Conservation (phyloP, 2,113 vertebrate species). For the Gymnocephalus cernua region DNA sequence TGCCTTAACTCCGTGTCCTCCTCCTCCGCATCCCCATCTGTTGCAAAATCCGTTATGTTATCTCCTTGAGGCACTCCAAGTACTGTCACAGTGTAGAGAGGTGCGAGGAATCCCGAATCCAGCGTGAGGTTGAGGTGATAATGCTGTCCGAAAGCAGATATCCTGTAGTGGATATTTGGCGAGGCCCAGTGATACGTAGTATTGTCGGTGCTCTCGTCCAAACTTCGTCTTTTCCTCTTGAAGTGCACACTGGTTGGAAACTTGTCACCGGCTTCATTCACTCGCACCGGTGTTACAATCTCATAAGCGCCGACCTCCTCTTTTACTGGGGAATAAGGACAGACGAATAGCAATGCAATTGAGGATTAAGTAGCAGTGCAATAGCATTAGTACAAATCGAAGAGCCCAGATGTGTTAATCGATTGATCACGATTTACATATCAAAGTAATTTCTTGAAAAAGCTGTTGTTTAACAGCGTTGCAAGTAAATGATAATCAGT, state of each 20-base stretch:
- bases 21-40: constrained; percentile 78
- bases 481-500: constrained; percentile 26
- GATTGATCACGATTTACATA: neutral
- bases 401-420: neutral
- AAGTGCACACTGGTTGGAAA: constrained; percentile 92
- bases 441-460: neutral
- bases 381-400: constrained; percentile 4
- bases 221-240: constrained; percentile 92
- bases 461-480: neutral
- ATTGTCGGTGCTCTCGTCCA: constrained; percentile 71
- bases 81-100: constrained; percentile 93
- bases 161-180: constrained; percentile 89
- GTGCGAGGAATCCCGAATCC: constrained; percentile 96
- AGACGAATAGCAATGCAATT: constrained; percentile 26
- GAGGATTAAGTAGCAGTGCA: neutral
- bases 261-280: constrained; percentile 92
- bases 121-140: constrained; percentile 95
- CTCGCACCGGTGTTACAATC: constrained; percentile 92
- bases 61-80: constrained; percentile 86
- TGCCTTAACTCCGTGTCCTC: constrained; percentile 91
- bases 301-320: constrained; percentile 90
- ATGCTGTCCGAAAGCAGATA: constrained; percentile 93
- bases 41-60: constrained; percentile 85
- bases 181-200: constrained; percentile 88
- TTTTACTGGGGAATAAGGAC: constrained; percentile 80